Evolutionary conservation across 2,888 invertebrate genomes (phyloP), one percentile per base, ranked within the genome.

Genomic region (Onthophagus sagittarius): DNA sequence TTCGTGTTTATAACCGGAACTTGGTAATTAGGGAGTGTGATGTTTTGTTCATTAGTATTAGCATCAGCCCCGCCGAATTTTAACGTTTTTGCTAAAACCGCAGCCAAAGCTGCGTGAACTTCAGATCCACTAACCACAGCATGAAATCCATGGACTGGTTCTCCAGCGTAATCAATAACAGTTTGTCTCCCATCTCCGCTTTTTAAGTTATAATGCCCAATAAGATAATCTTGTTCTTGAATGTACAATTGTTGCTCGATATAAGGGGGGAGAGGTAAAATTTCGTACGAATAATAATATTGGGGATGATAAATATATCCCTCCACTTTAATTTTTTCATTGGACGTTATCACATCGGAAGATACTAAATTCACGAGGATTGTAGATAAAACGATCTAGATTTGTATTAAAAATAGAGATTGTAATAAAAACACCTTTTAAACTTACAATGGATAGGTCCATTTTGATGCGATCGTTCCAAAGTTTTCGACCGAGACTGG

Each of bases 141-240:
- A 83, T 88, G 88, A 84, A 88, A 89, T 5, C 89, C 88, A 75
- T 86, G 85, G 69, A 87, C 79, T 74, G 87, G 86, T 79, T 88
- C 88, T 14, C 88, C 88, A 71, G 86, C 83, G 81, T 90, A 90
- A 77, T 91, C 90, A 0, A 91, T 91, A 33, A 88, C 90, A 77
- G 91, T 88, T 82, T 88, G 88, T 73, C 88, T 89, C 78, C 91
- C 91, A 80, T 91, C 91, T 23, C 90, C 88, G 78, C 88, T 88
- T 62, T 86, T 82, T 69, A 89, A 84, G 33, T 88, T 87, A 85
- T 89, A 89, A 80, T 88, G 89, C 82, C 85, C 90, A 81, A 88
- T 88, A 65, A 91, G 91, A 78, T 87, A 87, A 84, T 90, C 90
- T 15, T 91, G 91, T 77, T 86, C 11, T 53, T 53, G 39, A 53